Percentiles rank a stretch among this genome's conserved stretches.
phyloP scores from a whole-genome alignment of 2,797 vertebrate species.

The Enteromius afrohamiltoni region DNA sequence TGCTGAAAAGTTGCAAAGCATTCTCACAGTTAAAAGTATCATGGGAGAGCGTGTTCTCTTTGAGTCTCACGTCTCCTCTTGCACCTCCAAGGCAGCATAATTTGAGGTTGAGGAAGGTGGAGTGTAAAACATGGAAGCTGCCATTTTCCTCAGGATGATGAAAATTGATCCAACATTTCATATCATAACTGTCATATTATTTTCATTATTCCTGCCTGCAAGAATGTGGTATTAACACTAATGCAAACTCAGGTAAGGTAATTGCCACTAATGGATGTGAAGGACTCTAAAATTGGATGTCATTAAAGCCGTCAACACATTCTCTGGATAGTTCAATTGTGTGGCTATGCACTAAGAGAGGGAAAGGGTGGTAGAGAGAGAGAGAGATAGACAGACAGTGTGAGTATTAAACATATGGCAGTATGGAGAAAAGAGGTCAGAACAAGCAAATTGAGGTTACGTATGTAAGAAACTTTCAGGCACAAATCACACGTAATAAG shows the following conservation, averaged over 20 bases:
- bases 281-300: slow-evolving; percentile 76
- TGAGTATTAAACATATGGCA: slow-evolving; percentile 63
- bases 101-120: slow-evolving; percentile 46
- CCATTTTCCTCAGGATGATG: slow-evolving; percentile 56
- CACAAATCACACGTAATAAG: slow-evolving; percentile 67
- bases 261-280: slow-evolving; percentile 75
- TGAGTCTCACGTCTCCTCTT: slow-evolving; percentile 43
- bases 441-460: slow-evolving; percentile 68
- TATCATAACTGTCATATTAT: slow-evolving; percentile 74
- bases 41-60: slow-evolving; percentile 35
- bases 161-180: slow-evolving; percentile 63
- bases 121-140: slow-evolving; percentile 52
- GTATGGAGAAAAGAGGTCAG: slow-evolving; percentile 62
- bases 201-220: slow-evolving; percentile 87
- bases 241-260: slow-evolving; percentile 75
- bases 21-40: slow-evolving; percentile 26
- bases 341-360: slow-evolving; percentile 58
- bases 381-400: slow-evolving; percentile 25
- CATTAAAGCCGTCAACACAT: slow-evolving; percentile 78
- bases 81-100: slow-evolving; percentile 35
- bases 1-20: neutral
- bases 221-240: slow-evolving; percentile 87
- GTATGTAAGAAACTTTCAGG: slow-evolving; percentile 66
- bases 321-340: slow-evolving; percentile 69
- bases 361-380: slow-evolving; percentile 22